Conservation (phyloP, 2,888 invertebrate species). For the Gerosis bhagava region DNA sequence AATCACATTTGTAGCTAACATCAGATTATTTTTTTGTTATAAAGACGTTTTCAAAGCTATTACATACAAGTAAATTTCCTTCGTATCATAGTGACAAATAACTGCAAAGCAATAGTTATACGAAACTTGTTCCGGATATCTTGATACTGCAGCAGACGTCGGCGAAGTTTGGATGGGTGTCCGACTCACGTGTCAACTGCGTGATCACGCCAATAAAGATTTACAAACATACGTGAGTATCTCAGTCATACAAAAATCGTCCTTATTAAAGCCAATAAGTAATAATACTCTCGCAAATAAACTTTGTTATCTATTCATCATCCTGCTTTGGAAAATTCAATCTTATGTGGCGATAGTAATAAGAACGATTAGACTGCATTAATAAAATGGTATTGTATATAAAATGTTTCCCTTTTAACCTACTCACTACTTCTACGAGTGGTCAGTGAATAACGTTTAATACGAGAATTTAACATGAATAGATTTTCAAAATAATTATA, state of each 20-base stretch:
- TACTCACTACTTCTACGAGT: slow-evolving; percentile 28
- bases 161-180: slow-evolving; percentile 56
- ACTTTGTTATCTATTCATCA: slow-evolving; percentile 4
- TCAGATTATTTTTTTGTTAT: too few relatives aligned
- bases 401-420: too few relatives aligned
- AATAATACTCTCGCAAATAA: not conserved
- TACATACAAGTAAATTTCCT: too few relatives aligned
- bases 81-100: too few relatives aligned
- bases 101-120: slow-evolving; percentile 14
- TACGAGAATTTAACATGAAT: too few relatives aligned
- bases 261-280: slow-evolving; percentile 22
- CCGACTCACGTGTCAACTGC: slow-evolving; percentile 60
- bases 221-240: slow-evolving; percentile 14
- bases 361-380: slow-evolving; percentile 5
- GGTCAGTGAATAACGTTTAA: slow-evolving; percentile 34
- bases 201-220: slow-evolving; percentile 70
- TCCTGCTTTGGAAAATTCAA: slow-evolving; percentile 17
- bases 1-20: too few relatives aligned
- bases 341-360: slow-evolving; percentile 15
- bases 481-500: too few relatives aligned
- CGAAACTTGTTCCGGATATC: slow-evolving; percentile 38
- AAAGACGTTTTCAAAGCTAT: too few relatives aligned
- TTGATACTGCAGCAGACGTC: slow-evolving; percentile 51
- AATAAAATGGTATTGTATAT: slow-evolving; percentile 14
- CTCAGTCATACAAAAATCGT: slow-evolving; percentile 16